phyloP scores from a whole-genome alignment of 2,113 vertebrate genomes.

The Cyphomyrus discorhynchus region DNA sequence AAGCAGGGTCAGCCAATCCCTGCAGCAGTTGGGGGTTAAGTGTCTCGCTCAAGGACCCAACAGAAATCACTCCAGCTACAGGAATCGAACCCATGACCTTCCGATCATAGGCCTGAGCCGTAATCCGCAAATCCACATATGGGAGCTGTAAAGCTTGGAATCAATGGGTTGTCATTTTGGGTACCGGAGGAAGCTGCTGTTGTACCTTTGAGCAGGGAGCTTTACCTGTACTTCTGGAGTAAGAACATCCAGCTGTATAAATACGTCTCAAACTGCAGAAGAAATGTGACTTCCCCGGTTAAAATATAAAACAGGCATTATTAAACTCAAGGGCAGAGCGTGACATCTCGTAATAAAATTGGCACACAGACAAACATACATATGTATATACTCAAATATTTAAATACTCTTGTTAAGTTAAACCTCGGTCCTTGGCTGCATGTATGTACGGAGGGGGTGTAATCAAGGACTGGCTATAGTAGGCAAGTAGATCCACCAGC shows the following conservation, averaged over 20 bases:
- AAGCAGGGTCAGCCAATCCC: background rate
- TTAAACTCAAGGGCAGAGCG: background rate
- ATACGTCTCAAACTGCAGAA: background rate
- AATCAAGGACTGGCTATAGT: background rate
- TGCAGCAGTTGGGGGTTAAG: background rate
- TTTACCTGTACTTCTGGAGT: background rate
- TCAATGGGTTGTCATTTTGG: background rate
- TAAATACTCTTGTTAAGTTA: background rate
- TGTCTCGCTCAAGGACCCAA: background rate
- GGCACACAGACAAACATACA: background rate
- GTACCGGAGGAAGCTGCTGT: background rate
- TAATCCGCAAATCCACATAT: background rate
- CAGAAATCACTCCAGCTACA: background rate
- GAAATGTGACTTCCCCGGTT: background rate
- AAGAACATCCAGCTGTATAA: background rate
- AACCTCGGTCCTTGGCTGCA: background rate
- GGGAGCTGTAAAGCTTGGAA: background rate
- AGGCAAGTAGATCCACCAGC: background rate
- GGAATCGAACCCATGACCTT: background rate
- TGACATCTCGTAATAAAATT: background rate
- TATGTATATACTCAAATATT: background rate
- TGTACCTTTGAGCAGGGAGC: background rate
- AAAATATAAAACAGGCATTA: background rate
- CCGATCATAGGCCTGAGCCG: background rate
- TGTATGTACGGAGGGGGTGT: background rate